A percentile compares a stretch with the other conserved stretches of the same genome.
These are phyloP conservation scores for Meliscaeva auricollis DNA, from an alignment of 2,888 invertebrate species.

Conservation along the genomic window DNA sequence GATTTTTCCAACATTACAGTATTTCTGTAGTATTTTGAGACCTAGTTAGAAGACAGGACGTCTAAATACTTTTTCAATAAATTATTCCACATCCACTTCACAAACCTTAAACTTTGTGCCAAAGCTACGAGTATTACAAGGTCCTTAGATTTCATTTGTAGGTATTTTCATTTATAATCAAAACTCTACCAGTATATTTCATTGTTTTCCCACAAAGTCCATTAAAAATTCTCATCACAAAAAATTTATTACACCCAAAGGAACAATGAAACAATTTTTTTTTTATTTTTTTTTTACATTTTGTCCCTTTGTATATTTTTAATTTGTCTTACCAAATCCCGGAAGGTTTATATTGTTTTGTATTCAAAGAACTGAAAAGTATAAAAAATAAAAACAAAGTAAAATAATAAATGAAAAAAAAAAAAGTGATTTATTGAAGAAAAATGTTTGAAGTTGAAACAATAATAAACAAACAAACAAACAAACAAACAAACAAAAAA, in stretches of 20 bases:
- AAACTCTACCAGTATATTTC: neutral
- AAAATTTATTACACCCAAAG: constrained; percentile 46
- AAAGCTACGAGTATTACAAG: no score
- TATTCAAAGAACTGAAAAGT: neutral
- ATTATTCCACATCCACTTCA: no score
- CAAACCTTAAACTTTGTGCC: no score
- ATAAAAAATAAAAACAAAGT: neutral
- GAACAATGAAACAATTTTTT: constrained; percentile 14
- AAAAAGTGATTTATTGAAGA: constrained; percentile 39
- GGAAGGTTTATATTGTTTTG: constrained; percentile 25
- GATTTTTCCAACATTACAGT: no score
- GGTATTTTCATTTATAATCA: neutral
- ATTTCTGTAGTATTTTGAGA: no score
- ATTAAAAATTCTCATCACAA: constrained; percentile 41
- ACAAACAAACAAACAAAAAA: neutral
- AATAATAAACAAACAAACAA: no score
- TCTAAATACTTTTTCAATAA: no score
- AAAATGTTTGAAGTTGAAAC: neutral
- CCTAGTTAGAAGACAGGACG: no score
- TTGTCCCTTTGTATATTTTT: constrained; percentile 15
- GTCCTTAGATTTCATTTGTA: neutral
- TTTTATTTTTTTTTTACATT: neutral
- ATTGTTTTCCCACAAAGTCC: constrained; percentile 35
- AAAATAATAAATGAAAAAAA: neutral
- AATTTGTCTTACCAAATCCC: constrained; percentile 34